Conservation (phyloP, 2,797 vertebrate genomes). For the Xerus rutilus region DNA sequence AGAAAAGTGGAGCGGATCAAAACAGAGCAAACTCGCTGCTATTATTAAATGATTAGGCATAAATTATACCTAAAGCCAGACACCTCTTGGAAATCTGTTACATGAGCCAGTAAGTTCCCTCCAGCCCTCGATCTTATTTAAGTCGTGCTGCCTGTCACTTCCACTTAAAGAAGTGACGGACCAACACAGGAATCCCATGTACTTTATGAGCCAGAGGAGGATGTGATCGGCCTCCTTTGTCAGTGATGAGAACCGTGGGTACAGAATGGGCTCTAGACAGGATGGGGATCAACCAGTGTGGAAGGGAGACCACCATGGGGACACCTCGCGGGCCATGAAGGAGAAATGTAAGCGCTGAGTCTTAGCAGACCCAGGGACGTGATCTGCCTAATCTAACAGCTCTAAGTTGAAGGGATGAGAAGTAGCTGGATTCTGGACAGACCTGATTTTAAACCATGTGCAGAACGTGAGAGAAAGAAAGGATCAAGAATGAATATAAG, state of each 20-base stretch:
- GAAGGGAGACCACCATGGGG: background rate
- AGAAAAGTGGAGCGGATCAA: background rate
- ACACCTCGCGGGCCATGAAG: background rate
- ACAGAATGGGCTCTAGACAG: background rate
- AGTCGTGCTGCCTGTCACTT: background rate
- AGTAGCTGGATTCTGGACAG: background rate
- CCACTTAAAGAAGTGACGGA: background rate
- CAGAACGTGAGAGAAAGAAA: background rate
- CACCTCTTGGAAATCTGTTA: background rate
- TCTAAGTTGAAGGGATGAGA: background rate
- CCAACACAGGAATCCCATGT: background rate
- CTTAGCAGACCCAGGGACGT: background rate
- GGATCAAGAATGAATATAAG: background rate
- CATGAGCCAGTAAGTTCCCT: background rate
- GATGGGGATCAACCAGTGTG: background rate
- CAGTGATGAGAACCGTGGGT: background rate
- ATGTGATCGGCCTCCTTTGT: background rate
- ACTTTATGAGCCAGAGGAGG: background rate
- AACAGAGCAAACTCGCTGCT: background rate
- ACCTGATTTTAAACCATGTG: background rate
- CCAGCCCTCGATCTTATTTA: background rate
- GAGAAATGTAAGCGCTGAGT: background rate
- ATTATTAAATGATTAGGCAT: background rate
- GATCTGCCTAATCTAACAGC: background rate
- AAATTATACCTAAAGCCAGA: background rate